phyloP scores from a whole-genome alignment of 1,140 invertebrate species.

The Leptinotarsa defecta region DNA sequence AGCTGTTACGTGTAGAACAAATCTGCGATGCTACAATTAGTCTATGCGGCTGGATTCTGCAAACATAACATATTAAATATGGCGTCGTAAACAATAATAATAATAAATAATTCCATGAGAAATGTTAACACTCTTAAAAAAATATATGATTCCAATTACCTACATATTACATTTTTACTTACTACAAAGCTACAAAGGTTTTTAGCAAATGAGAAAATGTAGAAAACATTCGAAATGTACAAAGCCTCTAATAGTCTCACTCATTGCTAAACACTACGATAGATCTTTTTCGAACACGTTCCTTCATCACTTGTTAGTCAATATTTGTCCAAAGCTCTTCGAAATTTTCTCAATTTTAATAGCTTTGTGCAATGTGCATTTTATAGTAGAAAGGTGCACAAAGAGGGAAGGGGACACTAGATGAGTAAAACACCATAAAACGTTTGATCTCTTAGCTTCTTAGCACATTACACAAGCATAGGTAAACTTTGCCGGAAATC shows the following conservation, averaged over 20 bases:
- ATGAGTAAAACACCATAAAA: conserved; percentile 25
- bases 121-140: conserved; percentile 28
- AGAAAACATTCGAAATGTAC: conserved; percentile 43
- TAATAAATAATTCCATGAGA: conserved; percentile 35
- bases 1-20: conserved; percentile 51
- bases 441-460: conserved; percentile 24
- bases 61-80: conserved; percentile 54
- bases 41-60: conserved; percentile 54
- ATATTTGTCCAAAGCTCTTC: conserved; percentile 25
- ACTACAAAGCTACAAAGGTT: conserved; percentile 49
- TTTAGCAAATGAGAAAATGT: conserved; percentile 40
- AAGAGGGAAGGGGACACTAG: conserved; percentile 24
- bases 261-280: conserved; percentile 36
- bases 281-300: conserved; percentile 23
- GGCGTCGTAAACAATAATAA: conserved; percentile 43
- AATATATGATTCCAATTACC: conserved; percentile 38
- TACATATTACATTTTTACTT: conserved; percentile 48
- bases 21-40: conserved; percentile 54
- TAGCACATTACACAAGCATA: conserved; percentile 48
- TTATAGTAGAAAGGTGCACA: conserved; percentile 32
- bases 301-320: conserved; percentile 30
- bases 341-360: conserved; percentile 27
- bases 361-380: conserved; percentile 46
- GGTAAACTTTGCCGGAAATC: conserved; percentile 11
- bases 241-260: conserved; percentile 42